Percentiles rank a stretch among this genome's conserved stretches.
Evolutionary conservation across 2,113 vertebrate species (phyloP).

Genomic region (Gobiocypris rarus): DNA sequence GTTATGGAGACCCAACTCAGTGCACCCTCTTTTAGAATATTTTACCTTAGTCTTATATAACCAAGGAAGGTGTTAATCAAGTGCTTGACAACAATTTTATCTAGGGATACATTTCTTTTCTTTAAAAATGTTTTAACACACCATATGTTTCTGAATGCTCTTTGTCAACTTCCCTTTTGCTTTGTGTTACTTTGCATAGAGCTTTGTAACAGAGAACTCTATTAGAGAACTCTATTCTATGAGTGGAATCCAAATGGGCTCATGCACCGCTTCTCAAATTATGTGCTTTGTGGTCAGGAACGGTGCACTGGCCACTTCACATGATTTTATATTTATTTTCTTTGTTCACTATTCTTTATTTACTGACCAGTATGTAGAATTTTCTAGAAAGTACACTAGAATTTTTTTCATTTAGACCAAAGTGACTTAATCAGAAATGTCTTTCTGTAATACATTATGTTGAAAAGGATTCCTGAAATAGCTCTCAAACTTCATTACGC

Average conservation of each 20-base stretch:
- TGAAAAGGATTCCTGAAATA: conserved; percentile 5
- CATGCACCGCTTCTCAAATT: background rate
- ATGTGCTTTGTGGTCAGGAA: background rate
- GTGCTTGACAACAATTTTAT: background rate
- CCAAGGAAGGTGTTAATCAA: background rate
- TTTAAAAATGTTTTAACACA: too few species aligned
- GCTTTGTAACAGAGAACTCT: background rate
- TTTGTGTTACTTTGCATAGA: background rate
- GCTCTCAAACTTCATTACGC: conserved; percentile 50
- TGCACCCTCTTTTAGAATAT: background rate
- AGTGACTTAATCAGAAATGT: background rate
- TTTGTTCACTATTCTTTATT: background rate
- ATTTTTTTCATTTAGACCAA: background rate
- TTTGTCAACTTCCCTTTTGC: background rate
- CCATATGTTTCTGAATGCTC: too few species aligned
- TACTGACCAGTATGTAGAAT: too few species aligned
- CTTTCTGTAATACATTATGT: background rate
- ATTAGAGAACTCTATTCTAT: background rate
- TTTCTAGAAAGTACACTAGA: too few species aligned
- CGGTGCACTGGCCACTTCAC: background rate
- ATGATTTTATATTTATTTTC: background rate
- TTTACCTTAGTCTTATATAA: background rate
- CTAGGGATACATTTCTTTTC: too few species aligned
- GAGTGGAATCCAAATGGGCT: background rate
- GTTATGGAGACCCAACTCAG: background rate